Base-by-base conservation (phyloP, 2,797 vertebrate genomes). In the Poecilia wingei region DNA sequence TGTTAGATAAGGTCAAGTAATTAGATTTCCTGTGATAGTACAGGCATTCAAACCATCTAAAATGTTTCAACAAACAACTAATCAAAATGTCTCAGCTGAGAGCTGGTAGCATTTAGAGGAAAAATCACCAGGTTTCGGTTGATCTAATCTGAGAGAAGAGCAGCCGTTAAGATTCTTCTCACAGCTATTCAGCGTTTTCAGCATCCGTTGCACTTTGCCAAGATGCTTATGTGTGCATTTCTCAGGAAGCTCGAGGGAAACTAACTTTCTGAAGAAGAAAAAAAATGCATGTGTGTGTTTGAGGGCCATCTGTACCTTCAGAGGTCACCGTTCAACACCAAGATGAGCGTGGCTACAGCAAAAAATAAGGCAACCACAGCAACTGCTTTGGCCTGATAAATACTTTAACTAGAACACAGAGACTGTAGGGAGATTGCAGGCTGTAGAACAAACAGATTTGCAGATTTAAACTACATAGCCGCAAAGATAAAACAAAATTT, bases 211-310 rank as follows among this genome's bases (percentile, higher is more conserved):
- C 84, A 91, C 82, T 89, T 93, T 88, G 76, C 25, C 75, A 91
- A 92, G 79, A 80, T 91, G 88, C 91, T 87, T 87, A 91, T 85
- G 84, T 76, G 53, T 83, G 86, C 86, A 83, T 83, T 92, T 92
- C 73, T 82, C 61, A 85, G 82, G 75, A 82, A 71, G 77, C 88
- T 87, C 79, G 72, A 76, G 83, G 84, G 82, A 88, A 80, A 84
- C 41, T 74, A 86, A 91, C 76, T 90, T 91, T 85, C 46, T 69
- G 74, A 25, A 25, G 25, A 2, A 49, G 6, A 22, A 82, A 83
- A 70, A 82, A 75, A 83, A 64, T 7, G 61, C 39, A 68, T 71
- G 47, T 20, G 16, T 74, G 70, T 80, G 61, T 75, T 82, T 28
- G 25, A 77, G 75, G 46, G 76, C 72, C 78, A 79, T 79, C 77